These are phyloP conservation scores for Furcula furcula DNA, from an alignment of 2,888 invertebrate genomes.

Conservation along the genomic window DNA sequence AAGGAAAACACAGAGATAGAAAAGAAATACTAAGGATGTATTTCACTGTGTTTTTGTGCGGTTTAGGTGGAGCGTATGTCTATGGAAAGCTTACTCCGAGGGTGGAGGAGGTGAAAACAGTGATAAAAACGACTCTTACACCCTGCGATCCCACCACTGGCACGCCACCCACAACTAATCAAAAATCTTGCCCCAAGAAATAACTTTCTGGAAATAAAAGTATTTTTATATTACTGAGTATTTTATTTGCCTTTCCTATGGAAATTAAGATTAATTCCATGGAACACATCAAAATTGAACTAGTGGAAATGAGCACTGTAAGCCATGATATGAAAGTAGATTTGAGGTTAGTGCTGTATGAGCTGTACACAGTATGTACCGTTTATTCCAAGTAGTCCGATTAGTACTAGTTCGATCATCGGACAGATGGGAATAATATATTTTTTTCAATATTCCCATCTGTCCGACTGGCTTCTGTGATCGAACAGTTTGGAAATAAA, in stretches of 20 bases:
- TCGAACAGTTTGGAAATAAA: too few species aligned
- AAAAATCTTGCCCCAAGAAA: constrained; percentile 1
- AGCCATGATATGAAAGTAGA: too few species aligned
- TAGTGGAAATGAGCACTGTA: too few species aligned
- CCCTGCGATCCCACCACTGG: constrained; percentile 9
- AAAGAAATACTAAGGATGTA: constrained; percentile 23
- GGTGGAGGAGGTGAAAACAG: constrained; percentile 2
- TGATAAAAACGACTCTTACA: constrained; percentile 4
- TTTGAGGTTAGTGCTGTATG: too few species aligned
- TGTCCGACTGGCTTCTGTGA: too few species aligned
- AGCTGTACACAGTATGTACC: too few species aligned
- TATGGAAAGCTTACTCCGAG: constrained; percentile 35
- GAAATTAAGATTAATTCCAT: too few species aligned
- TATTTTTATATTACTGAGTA: background rate
- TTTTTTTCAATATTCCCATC: too few species aligned
- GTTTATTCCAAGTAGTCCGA: too few species aligned
- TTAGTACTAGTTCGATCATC: too few species aligned
- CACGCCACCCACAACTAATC: constrained; percentile 4
- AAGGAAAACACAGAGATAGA: constrained; percentile 15
- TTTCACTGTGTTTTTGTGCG: constrained; percentile 11
- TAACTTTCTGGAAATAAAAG: background rate
- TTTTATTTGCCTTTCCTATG: background rate
- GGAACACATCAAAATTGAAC: too few species aligned
- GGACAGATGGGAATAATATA: too few species aligned
- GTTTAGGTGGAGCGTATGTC: constrained; percentile 19